phyloP scores from a whole-genome alignment of 2,113 vertebrate species.

The Petrocephalus zakoni region DNA sequence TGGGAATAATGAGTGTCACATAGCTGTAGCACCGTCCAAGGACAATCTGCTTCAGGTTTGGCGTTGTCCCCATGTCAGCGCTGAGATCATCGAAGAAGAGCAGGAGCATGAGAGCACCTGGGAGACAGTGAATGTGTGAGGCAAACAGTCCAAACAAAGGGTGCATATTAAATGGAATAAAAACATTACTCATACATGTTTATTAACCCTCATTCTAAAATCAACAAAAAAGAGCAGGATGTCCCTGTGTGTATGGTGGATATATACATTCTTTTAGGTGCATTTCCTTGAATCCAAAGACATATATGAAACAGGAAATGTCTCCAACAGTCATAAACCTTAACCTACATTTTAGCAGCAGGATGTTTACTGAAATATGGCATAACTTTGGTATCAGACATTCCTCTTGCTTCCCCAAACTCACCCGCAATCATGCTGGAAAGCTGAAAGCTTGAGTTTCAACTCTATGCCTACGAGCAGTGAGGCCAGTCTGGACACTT shows the following conservation, averaged over 20 bases:
- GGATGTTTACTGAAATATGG: not conserved
- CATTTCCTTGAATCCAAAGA: not conserved
- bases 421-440: constrained; percentile 13
- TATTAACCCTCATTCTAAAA: not conserved
- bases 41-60: constrained; percentile 60
- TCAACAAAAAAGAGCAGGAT: not conserved
- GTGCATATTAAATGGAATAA: not conserved
- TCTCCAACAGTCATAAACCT: not conserved
- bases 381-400: not conserved
- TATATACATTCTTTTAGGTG: not conserved
- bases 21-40: constrained; percentile 61
- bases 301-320: not conserved
- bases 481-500: not conserved
- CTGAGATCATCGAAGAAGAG: constrained; percentile 24
- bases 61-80: constrained; percentile 53
- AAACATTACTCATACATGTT: not conserved
- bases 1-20: constrained; percentile 48
- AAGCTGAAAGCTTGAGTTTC: not conserved
- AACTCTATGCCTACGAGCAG: not conserved
- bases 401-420: not conserved
- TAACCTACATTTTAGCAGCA: not conserved
- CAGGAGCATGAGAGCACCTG: constrained; percentile 33
- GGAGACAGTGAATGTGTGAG: not conserved
- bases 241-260: not conserved
- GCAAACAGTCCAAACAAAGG: not conserved